Percentiles rank a stretch among this genome's conserved stretches.
phyloP scores from a whole-genome alignment of 2,113 vertebrate genomes.

The Callithrix jacchus region DNA sequence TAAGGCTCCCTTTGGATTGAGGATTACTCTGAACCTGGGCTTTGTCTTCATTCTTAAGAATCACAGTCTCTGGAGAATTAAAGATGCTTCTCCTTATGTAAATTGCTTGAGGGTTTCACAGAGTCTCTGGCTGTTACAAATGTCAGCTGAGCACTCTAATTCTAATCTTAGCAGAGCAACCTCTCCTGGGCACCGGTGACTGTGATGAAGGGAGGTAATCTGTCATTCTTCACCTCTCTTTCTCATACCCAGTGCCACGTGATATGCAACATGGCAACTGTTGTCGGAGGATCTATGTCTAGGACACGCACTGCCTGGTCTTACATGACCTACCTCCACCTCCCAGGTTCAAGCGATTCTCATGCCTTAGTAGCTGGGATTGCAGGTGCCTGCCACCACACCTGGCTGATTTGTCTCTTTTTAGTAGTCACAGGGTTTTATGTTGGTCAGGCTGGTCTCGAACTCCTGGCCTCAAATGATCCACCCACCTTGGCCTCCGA shows the following conservation, averaged over 20 bases:
- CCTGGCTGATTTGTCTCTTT: too few species aligned
- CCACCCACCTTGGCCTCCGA: too few species aligned
- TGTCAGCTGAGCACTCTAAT: neutral
- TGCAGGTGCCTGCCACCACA: too few species aligned
- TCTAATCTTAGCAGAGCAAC: neutral
- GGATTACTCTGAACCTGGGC: neutral
- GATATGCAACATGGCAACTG: rapidly evolving
- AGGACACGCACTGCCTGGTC: neutral
- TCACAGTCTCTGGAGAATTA: neutral
- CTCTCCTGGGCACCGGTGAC: neutral
- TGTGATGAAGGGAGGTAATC: neutral
- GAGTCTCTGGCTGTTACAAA: neutral
- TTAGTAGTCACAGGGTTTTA: too few species aligned
- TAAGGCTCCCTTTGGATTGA: neutral
- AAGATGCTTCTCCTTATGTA: neutral
- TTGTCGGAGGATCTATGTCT: neutral
- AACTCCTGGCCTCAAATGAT: too few species aligned
- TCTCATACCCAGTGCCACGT: neutral
- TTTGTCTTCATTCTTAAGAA: neutral
- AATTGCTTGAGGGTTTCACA: neutral
- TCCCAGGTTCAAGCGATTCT: too few species aligned
- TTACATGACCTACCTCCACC: neutral
- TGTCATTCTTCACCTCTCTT: neutral
- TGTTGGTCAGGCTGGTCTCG: too few species aligned
- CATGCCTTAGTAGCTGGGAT: too few species aligned